Evolutionary conservation across 2,797 vertebrate genomes (phyloP).

Genomic region (Enteromius paludinosus): DNA sequence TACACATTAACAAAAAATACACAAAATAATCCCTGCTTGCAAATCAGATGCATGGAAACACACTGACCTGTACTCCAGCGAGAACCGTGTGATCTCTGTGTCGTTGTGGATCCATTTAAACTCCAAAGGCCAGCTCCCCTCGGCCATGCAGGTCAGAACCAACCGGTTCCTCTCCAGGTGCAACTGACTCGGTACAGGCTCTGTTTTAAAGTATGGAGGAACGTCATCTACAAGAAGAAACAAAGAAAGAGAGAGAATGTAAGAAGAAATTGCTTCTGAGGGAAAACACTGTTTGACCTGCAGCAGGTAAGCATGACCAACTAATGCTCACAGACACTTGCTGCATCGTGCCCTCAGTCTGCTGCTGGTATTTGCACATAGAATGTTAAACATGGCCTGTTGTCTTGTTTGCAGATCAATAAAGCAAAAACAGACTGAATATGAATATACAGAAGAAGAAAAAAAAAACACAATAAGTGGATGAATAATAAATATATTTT

Average conservation of each 20-base stretch:
- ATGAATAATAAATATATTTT: background rate
- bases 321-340: constrained; percentile 14
- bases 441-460: background rate
- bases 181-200: constrained; percentile 91
- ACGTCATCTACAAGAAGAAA: constrained; percentile 81
- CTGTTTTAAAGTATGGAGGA: constrained; percentile 96
- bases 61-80: constrained; percentile 93
- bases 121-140: constrained; percentile 97
- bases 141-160: constrained; percentile 97
- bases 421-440: background rate
- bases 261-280: background rate
- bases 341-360: background rate
- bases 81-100: constrained; percentile 91
- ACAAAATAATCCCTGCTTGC: background rate
- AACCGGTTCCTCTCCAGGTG: constrained; percentile 95
- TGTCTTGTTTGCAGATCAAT: background rate
- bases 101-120: constrained; percentile 96
- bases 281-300: constrained; percentile 1
- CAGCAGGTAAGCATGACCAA: constrained; percentile 1
- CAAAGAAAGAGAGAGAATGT: constrained; percentile 43
- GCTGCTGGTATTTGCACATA: constrained; percentile 9
- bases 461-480: background rate
- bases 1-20: background rate
- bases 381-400: constrained; percentile 12
- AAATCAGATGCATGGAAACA: background rate